A percentile compares a stretch with the other conserved stretches of the same genome.
These are phyloP conservation scores for Thalassophryne amazonica DNA, from an alignment of 2,797 vertebrate genomes.

Conservation along the genomic window DNA sequence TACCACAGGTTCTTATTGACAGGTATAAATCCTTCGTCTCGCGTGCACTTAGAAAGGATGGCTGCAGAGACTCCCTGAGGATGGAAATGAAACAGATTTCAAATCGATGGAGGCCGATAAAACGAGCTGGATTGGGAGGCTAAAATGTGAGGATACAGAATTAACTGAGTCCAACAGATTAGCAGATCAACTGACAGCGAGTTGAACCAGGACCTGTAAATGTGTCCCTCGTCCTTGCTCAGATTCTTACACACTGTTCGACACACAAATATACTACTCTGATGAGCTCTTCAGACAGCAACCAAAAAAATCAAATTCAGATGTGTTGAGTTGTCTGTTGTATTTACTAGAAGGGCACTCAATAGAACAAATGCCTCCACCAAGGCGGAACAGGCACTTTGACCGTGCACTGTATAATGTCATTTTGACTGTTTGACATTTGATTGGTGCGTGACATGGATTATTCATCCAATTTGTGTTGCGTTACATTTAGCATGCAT, in stretches of 20 bases:
- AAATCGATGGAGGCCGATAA: conserved; percentile 71
- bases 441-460: no score
- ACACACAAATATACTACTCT: conserved; percentile 1
- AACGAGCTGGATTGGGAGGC: conserved; percentile 59
- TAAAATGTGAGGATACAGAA: conserved; percentile 60
- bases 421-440: no score
- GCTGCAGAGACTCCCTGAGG: conserved; percentile 77
- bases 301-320: no score
- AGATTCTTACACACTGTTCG: conserved; percentile 3
- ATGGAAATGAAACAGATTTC: conserved; percentile 77
- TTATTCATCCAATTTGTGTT: no score
- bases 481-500: no score
- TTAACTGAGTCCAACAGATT: conserved; percentile 51
- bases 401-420: no score
- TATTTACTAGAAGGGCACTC: no score
- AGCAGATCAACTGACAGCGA: conserved; percentile 50
- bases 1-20: conserved; percentile 83
- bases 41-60: conserved; percentile 75
- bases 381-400: no score
- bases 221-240: not conserved
- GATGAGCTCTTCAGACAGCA: conserved; percentile 6
- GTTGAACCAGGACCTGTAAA: conserved; percentile 17
- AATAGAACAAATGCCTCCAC: no score
- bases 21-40: conserved; percentile 82
- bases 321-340: no score